Evolutionary conservation across 2,797 vertebrate species (phyloP).

Genomic region (Eulemur mongoz): DNA sequence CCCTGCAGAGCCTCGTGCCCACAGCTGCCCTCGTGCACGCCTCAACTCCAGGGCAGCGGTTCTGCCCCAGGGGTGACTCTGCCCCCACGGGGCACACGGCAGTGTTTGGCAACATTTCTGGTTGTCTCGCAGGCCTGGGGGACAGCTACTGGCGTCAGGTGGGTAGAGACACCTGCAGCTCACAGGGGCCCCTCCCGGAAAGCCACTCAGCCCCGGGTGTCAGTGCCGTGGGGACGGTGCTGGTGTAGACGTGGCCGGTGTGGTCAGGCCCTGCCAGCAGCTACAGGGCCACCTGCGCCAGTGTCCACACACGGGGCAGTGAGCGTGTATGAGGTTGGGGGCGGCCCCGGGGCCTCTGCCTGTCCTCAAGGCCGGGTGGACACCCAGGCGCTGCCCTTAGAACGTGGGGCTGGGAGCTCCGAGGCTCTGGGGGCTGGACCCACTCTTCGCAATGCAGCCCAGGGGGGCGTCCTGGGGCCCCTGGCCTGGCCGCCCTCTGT

Average conservation of each 20-base stretch:
- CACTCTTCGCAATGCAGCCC: fast-evolving
- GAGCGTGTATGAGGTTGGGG: fast-evolving
- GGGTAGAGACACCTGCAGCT: background rate
- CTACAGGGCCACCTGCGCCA: background rate
- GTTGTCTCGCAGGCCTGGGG: fast-evolving
- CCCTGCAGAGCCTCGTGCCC: background rate
- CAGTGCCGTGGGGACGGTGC: fast-evolving
- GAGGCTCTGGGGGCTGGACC: background rate
- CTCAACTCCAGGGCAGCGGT: fast-evolving
- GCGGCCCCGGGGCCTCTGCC: too few relatives aligned
- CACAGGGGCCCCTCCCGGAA: background rate
- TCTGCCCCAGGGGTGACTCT: background rate
- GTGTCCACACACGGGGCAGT: fast-evolving
- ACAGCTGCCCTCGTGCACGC: too few relatives aligned
- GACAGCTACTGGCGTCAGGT: background rate
- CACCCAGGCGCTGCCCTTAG: fast-evolving
- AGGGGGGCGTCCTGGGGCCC: background rate
- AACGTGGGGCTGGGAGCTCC: background rate
- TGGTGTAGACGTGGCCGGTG: background rate
- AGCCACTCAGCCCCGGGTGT: too few relatives aligned
- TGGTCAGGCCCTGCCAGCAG: background rate
- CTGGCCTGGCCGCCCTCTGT: fast-evolving
- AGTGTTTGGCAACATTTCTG: fast-evolving
- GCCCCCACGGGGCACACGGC: background rate
- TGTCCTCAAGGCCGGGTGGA: fast-evolving